Base-by-base conservation (phyloP, 2,888 invertebrate genomes). In the Epirrita christyi region DNA sequence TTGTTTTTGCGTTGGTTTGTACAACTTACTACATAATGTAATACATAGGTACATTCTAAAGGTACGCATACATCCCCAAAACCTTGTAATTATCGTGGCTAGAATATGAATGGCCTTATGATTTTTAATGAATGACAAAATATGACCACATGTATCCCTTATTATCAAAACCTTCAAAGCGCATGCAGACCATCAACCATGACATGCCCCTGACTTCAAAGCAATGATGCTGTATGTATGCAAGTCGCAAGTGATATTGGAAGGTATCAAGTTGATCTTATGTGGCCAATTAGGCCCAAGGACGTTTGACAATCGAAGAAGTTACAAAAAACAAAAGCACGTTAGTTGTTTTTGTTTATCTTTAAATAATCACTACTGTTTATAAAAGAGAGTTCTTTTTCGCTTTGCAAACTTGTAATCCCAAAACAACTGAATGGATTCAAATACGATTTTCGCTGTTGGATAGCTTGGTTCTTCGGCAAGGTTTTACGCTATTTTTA, bases 211-310 rank as follows among this genome's bases (percentile, higher is more conserved):
- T 70, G 66, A 68, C 63, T 57, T 46, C 56, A 64, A 59, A 64
- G 55, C 53, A 44, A 54, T 21, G 40, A 49, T 40, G 49, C 47
- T 13, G 34, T 52, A 27, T 53, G 45, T 44, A 59, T 59, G 54
- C 46, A 53, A 21, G 49, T 50, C 21, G 21, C 21, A 21, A 4
- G 21, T 21, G 29, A 29, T 32, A 29, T 40, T 32, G 13, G 50
- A 43, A 50, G 38, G 57, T 56, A 51, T 51, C 37, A 61, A 58
- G 50, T 50, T 59, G 42, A 64, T 57, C 54, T 48, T 43, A 55
- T 11, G n/a, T 14, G 38, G 38, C 44, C 63, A 67, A 74, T 75
- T 72, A 72, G 49, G 70, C 47, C 47, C 77, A 73, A 76, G 75
- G 76, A 54, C 69, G 46, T 36, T 57, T 51, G 54, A 64, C 46